Evolutionary conservation across 1,140 invertebrate species (phyloP).

Genomic region (Drosophila bocqueti): DNA sequence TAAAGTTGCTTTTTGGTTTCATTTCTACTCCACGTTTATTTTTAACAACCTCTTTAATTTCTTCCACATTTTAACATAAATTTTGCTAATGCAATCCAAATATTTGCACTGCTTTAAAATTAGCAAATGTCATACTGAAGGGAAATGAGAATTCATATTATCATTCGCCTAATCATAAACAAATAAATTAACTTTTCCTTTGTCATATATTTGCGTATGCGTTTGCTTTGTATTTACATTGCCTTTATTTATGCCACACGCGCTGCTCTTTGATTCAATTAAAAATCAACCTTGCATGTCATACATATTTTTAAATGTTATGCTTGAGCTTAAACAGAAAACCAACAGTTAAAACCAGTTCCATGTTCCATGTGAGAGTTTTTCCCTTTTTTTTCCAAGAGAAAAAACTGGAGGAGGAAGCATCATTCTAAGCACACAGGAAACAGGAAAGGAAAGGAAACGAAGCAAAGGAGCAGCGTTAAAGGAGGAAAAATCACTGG

Average conservation of each 20-base stretch:
- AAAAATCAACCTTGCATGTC: conserved; percentile 46
- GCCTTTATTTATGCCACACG: conserved; percentile 20
- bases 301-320: conserved; percentile 50
- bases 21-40: not conserved
- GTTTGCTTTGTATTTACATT: conserved; percentile 27
- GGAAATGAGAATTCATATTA: conserved; percentile 7
- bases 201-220: not conserved
- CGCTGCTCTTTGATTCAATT: conserved; percentile 46
- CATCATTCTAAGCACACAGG: conserved; percentile 51
- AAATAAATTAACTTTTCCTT: conserved; percentile 26
- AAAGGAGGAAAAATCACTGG: conserved; percentile 81
- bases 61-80: too few species aligned
- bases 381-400: conserved; percentile 22
- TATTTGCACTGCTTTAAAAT: not conserved
- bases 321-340: conserved; percentile 29
- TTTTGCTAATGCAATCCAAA: not conserved
- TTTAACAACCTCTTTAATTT: not conserved
- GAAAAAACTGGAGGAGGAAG: conserved; percentile 35
- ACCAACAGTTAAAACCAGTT: conserved; percentile 34
- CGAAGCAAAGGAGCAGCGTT: conserved; percentile 49
- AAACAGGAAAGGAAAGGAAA: conserved; percentile 43
- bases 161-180: conserved; percentile 32
- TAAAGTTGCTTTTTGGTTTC: not conserved
- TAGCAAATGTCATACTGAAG: not conserved
- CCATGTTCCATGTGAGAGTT: conserved; percentile 13